These are phyloP conservation scores for Lycaon pictus DNA, from an alignment of 2,113 vertebrate genomes.

Conservation along the genomic window DNA sequence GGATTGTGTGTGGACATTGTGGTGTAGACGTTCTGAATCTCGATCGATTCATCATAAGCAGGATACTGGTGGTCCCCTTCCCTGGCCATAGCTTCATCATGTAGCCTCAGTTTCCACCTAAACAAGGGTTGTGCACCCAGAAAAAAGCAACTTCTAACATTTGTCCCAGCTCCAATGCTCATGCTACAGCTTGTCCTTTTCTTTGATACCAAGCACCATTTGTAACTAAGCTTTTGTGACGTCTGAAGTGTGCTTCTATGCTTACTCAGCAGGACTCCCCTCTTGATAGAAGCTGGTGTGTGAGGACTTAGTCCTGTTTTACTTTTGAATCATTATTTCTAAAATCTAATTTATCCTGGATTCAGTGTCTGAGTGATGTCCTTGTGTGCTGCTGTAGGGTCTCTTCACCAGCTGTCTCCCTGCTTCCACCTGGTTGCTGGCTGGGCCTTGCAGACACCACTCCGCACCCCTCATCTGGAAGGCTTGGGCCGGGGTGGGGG, in stretches of 20 bases:
- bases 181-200: rapidly evolving
- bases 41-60: background rate
- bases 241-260: background rate
- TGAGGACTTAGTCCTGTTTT: no score
- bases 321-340: background rate
- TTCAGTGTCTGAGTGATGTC: background rate
- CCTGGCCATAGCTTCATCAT: background rate
- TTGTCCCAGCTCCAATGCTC: background rate
- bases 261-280: background rate
- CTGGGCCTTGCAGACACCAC: background rate
- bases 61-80: background rate
- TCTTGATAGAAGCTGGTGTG: background rate
- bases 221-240: background rate
- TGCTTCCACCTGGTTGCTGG: background rate
- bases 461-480: background rate
- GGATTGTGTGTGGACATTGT: background rate
- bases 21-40: no score
- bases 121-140: background rate
- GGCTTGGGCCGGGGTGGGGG: background rate
- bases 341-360: background rate
- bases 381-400: background rate
- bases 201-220: background rate
- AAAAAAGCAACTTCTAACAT: background rate
- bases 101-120: background rate
- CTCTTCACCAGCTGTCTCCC: background rate